Evolutionary conservation across 2,888 invertebrate species (phyloP).

Genomic region (Archips xylosteana): DNA sequence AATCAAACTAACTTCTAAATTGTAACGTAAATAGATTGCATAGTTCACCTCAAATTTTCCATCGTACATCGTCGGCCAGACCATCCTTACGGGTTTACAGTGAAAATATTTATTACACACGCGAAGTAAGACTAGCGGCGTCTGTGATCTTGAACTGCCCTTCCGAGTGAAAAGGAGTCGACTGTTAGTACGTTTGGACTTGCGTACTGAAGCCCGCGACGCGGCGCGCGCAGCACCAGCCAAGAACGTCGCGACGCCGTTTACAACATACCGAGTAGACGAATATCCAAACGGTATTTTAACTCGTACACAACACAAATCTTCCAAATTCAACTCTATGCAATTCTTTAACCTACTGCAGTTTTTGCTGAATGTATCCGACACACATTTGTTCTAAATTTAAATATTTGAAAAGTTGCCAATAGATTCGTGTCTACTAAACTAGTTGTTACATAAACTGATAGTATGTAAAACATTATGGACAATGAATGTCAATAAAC

Average conservation of each 20-base stretch:
- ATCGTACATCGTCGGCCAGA: conserved; percentile 77
- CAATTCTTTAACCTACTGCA: conserved; percentile 40
- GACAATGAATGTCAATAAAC: not conserved
- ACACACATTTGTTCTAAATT: conserved; percentile 62
- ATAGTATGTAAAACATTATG: not conserved
- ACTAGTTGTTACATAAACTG: conserved; percentile 30
- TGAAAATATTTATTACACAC: conserved; percentile 64
- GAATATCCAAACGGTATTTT: conserved; percentile 38
- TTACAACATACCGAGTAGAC: conserved; percentile 39
- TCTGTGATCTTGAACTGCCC: conserved; percentile 85
- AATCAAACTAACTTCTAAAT: conserved; percentile 43
- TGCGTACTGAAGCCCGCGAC: conserved; percentile 72
- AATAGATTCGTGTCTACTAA: conserved; percentile 53
- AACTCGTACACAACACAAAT: conserved; percentile 1
- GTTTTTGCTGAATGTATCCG: conserved; percentile 38
- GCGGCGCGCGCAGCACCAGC: conserved; percentile 50
- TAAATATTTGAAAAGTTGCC: conserved; percentile 72
- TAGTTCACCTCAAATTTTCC: conserved; percentile 73
- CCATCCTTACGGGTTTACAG: conserved; percentile 67
- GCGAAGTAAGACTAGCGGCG: conserved; percentile 68
- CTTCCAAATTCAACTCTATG: not conserved
- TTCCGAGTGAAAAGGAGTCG: conserved; percentile 77
- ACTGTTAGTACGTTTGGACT: conserved; percentile 68
- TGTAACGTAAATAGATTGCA: conserved; percentile 58
- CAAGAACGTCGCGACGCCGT: conserved; percentile 71